Evolutionary conservation across 2,888 invertebrate species (phyloP).

Genomic region (Acronicta alni): DNA sequence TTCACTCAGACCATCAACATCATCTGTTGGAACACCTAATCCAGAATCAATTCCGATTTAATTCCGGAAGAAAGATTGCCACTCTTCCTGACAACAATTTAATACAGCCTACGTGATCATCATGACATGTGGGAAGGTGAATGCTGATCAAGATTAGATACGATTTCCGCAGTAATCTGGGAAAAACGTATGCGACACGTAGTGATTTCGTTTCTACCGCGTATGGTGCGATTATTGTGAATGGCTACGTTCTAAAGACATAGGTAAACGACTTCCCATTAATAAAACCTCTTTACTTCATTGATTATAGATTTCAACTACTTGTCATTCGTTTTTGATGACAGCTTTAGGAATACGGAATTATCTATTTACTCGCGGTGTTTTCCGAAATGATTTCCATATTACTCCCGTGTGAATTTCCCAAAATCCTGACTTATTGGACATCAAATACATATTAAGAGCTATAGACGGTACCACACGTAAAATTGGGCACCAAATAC

Average conservation of each 20-base stretch:
- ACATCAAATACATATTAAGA: too few relatives aligned
- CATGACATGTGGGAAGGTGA: conserved; percentile 41
- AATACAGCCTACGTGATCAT: conserved; percentile 40
- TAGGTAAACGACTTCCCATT: conserved; percentile 3
- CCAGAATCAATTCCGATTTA: conserved; percentile 64
- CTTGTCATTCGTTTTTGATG: too few relatives aligned
- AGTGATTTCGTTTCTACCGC: conserved; percentile 29
- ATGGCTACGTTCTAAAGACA: conserved; percentile 13
- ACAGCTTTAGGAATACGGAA: too few relatives aligned
- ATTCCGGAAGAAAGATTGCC: conserved; percentile 61
- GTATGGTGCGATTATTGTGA: conserved; percentile 21
- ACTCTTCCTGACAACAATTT: conserved; percentile 35
- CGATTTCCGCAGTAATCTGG: conserved; percentile 47
- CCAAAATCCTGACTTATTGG: too few relatives aligned
- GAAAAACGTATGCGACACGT: conserved; percentile 32
- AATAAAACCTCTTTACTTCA: too few relatives aligned
- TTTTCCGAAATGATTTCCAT: too few relatives aligned
- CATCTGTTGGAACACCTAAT: conserved; percentile 31
- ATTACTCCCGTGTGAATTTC: too few relatives aligned
- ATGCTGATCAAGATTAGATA: conserved; percentile 47
- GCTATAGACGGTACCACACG: too few relatives aligned
- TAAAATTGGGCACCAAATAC: too few relatives aligned
- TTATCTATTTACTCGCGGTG: too few relatives aligned
- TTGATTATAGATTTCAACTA: too few relatives aligned
- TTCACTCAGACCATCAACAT: too few relatives aligned